phyloP scores from a whole-genome alignment of 2,113 vertebrate genomes.

The Channa maculata region DNA sequence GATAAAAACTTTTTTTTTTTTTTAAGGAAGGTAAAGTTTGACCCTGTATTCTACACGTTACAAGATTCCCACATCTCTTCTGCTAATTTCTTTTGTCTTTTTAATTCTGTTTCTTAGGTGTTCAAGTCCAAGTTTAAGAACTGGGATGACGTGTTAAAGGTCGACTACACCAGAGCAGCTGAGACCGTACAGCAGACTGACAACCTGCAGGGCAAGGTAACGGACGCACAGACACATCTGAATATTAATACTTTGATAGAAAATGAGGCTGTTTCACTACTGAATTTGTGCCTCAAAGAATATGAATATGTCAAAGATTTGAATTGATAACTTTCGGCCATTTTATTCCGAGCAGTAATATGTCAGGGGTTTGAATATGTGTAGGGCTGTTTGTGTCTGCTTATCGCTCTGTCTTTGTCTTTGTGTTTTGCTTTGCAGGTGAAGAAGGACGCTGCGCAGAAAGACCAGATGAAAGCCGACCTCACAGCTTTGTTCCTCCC shows the following conservation, averaged over 20 bases:
- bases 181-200: constrained; percentile 87
- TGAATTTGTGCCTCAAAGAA: no score
- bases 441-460: constrained; percentile 92
- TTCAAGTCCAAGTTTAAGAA: constrained; percentile 99
- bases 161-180: constrained; percentile 96
- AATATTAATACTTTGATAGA: no score
- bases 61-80: no score
- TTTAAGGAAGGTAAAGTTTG: no score
- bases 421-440: constrained; percentile 67
- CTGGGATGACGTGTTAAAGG: constrained; percentile 95
- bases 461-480: constrained; percentile 97
- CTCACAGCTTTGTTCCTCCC: constrained; percentile 96
- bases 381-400: background rate
- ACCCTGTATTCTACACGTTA: no score
- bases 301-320: no score
- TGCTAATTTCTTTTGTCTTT: no score
- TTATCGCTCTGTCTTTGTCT: background rate
- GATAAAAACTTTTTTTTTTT: no score
- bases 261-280: no score
- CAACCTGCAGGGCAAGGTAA: constrained; percentile 88
- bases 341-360: no score
- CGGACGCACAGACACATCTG: background rate
- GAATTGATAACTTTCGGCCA: no score
- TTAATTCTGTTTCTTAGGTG: constrained; percentile 80
- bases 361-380: background rate